phyloP scores from a whole-genome alignment of 2,113 vertebrate genomes.

The Raja brachyura region DNA sequence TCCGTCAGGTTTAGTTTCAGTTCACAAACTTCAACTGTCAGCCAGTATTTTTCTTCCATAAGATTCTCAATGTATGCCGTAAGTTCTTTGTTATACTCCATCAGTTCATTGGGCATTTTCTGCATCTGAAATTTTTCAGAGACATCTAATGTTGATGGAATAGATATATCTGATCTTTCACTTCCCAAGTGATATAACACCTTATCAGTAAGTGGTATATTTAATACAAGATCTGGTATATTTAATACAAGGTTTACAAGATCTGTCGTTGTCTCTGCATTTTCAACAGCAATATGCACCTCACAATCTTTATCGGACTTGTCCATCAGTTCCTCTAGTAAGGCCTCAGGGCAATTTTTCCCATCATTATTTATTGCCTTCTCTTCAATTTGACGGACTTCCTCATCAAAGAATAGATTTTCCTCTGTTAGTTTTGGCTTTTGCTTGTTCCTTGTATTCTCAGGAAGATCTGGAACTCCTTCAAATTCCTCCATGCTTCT shows the following conservation, averaged over 20 bases:
- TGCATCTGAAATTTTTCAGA: neutral
- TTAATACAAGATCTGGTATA: no score
- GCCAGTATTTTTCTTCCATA: conserved; percentile 7
- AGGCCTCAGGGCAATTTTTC: neutral
- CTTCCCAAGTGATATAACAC: neutral
- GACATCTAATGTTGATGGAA: neutral
- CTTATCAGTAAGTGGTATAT: neutral
- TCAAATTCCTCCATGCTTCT: neutral
- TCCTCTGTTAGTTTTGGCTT: neutral
- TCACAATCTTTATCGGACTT: neutral
- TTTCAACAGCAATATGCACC: neutral
- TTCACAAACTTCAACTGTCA: neutral
- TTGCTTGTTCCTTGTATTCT: neutral
- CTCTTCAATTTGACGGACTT: neutral
- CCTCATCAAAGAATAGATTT: neutral
- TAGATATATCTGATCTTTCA: neutral
- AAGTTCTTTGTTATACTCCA: conserved; percentile 12
- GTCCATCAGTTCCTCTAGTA: neutral
- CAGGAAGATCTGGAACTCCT: no score
- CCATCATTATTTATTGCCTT: neutral
- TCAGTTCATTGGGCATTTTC: neutral
- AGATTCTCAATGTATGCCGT: neutral
- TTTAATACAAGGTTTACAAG: conserved; percentile 10
- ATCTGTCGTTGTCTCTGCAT: neutral
- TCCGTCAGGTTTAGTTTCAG: neutral